Evolutionary conservation across 2,113 vertebrate genomes (phyloP).

Genomic region (Psittacara wagleri): DNA sequence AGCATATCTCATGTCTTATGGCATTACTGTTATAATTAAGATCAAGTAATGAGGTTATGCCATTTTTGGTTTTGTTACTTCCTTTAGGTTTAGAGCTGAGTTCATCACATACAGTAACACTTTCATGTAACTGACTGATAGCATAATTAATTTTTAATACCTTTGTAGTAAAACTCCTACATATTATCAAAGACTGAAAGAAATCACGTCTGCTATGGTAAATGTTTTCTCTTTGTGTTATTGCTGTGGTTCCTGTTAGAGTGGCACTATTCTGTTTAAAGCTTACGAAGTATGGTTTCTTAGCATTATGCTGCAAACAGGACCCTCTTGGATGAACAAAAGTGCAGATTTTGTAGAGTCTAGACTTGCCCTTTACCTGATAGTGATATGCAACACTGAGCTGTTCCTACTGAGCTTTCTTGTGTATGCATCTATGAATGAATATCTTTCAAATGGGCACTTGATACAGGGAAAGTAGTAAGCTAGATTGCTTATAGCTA

Average conservation of each 20-base stretch:
- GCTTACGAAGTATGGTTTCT: neutral
- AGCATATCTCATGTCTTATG: neutral
- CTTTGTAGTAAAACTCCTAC: neutral
- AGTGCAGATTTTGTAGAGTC: neutral
- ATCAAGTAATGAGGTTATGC: neutral
- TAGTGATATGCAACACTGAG: neutral
- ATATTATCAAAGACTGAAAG: neutral
- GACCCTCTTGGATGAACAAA: neutral
- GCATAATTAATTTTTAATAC: neutral
- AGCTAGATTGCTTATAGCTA: neutral
- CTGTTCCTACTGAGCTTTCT: neutral
- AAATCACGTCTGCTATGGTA: neutral
- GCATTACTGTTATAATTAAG: neutral
- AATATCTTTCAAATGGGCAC: neutral
- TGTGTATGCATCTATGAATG: neutral
- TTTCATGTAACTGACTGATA: neutral
- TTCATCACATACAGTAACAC: neutral
- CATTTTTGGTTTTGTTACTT: neutral
- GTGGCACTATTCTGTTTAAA: neutral
- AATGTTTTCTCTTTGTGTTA: neutral
- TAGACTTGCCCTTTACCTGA: neutral
- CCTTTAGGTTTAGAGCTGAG: neutral
- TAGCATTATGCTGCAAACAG: neutral
- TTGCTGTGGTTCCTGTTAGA: neutral
- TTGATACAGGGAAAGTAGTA: neutral